A percentile compares a stretch with the other conserved stretches of the same genome.
Evolutionary conservation across 1,140 invertebrate genomes (phyloP).

Genomic region (Lepidurus packardi): DNA sequence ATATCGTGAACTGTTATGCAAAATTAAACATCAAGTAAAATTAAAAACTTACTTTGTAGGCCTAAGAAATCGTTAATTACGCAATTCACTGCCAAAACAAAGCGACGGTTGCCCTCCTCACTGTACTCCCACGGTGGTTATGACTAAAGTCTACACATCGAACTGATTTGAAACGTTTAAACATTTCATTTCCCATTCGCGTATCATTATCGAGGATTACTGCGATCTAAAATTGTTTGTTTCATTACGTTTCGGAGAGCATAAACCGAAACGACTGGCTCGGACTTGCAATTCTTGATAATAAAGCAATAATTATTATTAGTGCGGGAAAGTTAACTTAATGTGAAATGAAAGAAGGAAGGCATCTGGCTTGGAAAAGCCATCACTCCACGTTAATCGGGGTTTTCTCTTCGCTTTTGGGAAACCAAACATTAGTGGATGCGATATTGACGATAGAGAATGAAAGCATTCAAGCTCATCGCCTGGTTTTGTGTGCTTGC

Average conservation of each 20-base stretch:
- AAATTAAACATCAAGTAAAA: neutral
- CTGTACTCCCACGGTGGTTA: neutral
- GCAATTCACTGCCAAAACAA: conserved; percentile 1
- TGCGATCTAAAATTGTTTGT: too few species aligned
- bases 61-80: neutral
- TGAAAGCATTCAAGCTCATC: conserved; percentile 14
- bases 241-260: too few species aligned
- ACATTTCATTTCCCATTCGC: neutral
- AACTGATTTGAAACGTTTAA: neutral
- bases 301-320: neutral
- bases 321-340: neutral
- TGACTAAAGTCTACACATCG: neutral
- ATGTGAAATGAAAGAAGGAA: neutral
- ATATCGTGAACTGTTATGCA: neutral
- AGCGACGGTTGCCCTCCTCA: neutral
- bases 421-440: neutral
- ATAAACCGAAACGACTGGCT: too few species aligned
- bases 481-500: neutral
- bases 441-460: neutral
- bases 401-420: neutral
- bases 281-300: too few species aligned
- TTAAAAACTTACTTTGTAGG: neutral
- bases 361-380: neutral
- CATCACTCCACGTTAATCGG: neutral
- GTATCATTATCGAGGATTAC: neutral